Conservation (phyloP, 2,797 vertebrate genomes). For the Thamnophis elegans region DNA sequence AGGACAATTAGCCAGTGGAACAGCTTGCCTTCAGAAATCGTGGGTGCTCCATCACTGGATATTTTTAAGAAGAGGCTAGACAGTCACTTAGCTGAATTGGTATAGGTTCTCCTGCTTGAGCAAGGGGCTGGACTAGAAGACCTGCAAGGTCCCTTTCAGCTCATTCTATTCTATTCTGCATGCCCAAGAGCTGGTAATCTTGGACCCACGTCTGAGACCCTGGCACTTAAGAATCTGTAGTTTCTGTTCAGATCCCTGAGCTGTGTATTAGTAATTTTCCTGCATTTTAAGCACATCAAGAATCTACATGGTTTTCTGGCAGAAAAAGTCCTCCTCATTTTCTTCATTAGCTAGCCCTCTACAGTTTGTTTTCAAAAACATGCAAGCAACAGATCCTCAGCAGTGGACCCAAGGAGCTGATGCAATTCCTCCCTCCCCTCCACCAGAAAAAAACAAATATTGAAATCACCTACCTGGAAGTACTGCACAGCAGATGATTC, state of each 20-base stretch:
- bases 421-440: neutral
- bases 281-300: neutral
- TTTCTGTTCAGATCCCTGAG: neutral
- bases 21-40: no score
- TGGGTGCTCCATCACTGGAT: no score
- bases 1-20: no score
- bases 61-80: no score
- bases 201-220: neutral
- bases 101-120: no score
- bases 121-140: no score
- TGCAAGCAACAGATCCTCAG: neutral
- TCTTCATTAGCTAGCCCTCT: neutral
- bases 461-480: conserved; percentile 83
- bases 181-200: neutral
- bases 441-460: neutral
- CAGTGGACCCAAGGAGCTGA: neutral
- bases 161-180: neutral
- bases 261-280: neutral
- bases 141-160: no score
- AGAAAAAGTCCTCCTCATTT: neutral
- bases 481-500: conserved; percentile 97
- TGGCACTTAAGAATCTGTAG: neutral
- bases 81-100: no score
- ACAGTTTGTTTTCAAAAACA: neutral
- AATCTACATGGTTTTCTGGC: neutral